Evolutionary conservation across 23 tunicate genomes (phyloP).

Genomic region (Ciona savignyi): DNA sequence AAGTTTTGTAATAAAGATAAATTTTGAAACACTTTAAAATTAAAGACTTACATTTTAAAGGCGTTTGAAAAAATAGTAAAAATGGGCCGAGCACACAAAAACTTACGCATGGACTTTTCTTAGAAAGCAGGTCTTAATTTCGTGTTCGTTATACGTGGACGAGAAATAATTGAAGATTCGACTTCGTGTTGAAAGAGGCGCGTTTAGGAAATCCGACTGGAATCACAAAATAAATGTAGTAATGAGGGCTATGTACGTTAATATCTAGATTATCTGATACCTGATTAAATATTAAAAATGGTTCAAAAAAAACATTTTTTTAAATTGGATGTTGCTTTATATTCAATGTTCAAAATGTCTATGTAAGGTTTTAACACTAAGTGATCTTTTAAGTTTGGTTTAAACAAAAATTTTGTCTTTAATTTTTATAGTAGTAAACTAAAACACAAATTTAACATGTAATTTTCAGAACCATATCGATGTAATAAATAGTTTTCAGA

Average conservation of each 20-base stretch:
- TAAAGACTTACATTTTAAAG: too few relatives aligned
- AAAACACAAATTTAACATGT: too few relatives aligned
- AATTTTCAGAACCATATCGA: too few relatives aligned
- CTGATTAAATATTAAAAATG: not conserved
- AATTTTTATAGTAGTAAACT: too few relatives aligned
- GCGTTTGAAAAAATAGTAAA: too few relatives aligned
- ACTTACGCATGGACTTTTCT: constrained; percentile 61
- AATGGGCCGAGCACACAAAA: not conserved
- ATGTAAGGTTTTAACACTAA: too few relatives aligned
- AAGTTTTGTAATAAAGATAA: too few relatives aligned
- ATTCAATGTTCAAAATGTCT: too few relatives aligned
- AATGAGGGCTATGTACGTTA: not conserved
- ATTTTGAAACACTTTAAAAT: too few relatives aligned
- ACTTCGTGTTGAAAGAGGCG: constrained; percentile 39
- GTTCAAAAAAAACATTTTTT: not conserved
- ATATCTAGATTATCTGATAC: not conserved
- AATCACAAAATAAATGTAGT: not conserved
- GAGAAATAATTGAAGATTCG: constrained; percentile 31
- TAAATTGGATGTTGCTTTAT: not conserved
- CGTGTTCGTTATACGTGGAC: constrained; percentile 30
- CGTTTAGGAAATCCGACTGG: constrained; percentile 32
- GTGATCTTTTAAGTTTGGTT: not conserved
- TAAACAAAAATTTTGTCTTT: too few relatives aligned
- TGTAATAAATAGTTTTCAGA: too few relatives aligned
- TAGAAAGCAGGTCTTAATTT: constrained; percentile 54